Evolutionary conservation across 2,113 vertebrate genomes (phyloP).

Genomic region (Corythoichthys intestinalis): DNA sequence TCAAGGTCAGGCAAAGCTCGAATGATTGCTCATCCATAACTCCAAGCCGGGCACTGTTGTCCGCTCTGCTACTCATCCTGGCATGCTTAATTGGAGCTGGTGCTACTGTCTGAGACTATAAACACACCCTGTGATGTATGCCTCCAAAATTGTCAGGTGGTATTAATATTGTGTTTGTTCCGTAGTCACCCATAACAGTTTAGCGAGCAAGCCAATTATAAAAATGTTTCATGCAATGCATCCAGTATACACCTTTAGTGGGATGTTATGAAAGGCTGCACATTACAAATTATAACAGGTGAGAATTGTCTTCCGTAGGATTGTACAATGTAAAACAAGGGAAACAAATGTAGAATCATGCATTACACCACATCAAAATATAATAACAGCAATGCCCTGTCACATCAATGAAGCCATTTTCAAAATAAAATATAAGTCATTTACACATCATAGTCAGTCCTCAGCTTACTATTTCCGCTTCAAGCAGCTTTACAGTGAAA

Average conservation of each 20-base stretch:
- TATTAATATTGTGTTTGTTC: constrained; percentile 69
- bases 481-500: too few relatives aligned
- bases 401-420: too few relatives aligned
- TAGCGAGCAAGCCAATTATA: constrained; percentile 50
- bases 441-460: too few relatives aligned
- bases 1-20: constrained; percentile 62
- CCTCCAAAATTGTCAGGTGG: constrained; percentile 67
- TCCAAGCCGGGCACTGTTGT: constrained; percentile 61
- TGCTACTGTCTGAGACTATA: constrained; percentile 63
- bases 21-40: constrained; percentile 73
- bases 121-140: constrained; percentile 67
- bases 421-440: too few relatives aligned
- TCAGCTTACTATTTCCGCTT: too few relatives aligned
- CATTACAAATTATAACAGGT: too few relatives aligned
- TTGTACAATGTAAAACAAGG: too few relatives aligned
- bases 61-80: constrained; percentile 65
- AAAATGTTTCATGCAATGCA: constrained; percentile 36
- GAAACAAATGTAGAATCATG: too few relatives aligned
- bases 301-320: too few relatives aligned
- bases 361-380: too few relatives aligned
- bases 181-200: constrained; percentile 63
- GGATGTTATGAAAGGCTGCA: constrained; percentile 12
- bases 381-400: too few relatives aligned
- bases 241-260: constrained; percentile 52
- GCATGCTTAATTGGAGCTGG: constrained; percentile 71